These are phyloP conservation scores for Aphrophora alni DNA, from an alignment of 2,888 invertebrate species.

Conservation along the genomic window DNA sequence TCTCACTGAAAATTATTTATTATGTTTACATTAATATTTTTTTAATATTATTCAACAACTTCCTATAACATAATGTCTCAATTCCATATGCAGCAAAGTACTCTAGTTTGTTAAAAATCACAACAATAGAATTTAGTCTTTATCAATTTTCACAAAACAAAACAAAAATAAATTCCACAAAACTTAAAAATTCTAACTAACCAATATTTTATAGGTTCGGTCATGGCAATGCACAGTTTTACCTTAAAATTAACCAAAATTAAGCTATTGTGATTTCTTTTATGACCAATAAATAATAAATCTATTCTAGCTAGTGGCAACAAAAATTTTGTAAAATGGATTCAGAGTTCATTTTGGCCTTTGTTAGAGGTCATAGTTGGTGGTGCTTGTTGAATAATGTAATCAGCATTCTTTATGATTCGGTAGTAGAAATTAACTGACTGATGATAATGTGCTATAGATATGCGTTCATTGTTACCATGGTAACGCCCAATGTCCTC, in stretches of 20 bases:
- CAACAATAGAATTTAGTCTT: no score
- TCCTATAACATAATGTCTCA: no score
- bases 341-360: background rate
- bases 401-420: constrained; percentile 58
- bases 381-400: constrained; percentile 43
- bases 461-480: constrained; percentile 61
- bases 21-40: no score
- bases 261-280: constrained; percentile 2
- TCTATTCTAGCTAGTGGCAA: background rate
- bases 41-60: no score
- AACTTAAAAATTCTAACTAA: no score
- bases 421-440: constrained; percentile 60
- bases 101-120: no score
- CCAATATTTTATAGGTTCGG: background rate
- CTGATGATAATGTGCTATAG: constrained; percentile 57
- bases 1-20: no score
- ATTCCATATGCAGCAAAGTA: no score
- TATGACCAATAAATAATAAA: background rate
- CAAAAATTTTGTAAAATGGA: background rate
- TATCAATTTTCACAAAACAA: no score
- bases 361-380: constrained; percentile 19
- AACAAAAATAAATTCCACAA: no score
- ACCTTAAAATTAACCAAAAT: background rate
- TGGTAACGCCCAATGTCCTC: constrained; percentile 57
- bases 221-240: background rate